Base-by-base conservation (phyloP, 2,113 vertebrate genomes). In the Halichoeres trimaculatus region DNA sequence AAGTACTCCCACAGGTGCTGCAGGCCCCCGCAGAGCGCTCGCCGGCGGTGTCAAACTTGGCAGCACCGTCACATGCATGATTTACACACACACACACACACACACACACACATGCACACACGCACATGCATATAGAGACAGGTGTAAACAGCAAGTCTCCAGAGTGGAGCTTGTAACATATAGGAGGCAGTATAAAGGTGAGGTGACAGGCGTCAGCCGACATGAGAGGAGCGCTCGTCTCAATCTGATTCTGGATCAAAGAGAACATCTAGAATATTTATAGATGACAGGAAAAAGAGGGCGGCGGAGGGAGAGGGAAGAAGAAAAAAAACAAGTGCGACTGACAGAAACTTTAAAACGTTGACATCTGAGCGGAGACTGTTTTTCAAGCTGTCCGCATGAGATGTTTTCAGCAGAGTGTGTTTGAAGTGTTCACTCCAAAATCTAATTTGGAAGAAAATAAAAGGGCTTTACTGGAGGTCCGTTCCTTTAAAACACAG, bases 251-350 rank as follows among this genome's bases (percentile, higher is more conserved):
- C 53, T 26, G 41, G 80, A 89, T 90, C 89, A 92, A 92, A 91
- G 91, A 45, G 0, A 78, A 73, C 78, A 62, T 62, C 83, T 88
- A 68, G 70, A 88, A 88, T 90, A 90, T 90, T 90, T 86, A 90
- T 87, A 85, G 84, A 78, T 74, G 63, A 88, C 79, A 87, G 84
- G 82, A 76, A 63, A 66, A 40, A 16, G 19, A 19, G 24, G 66
- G 10, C 51, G 24, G 48, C 35, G 61, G 72, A 26, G 48, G 36
- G 30, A 56, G 36, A 7, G 20, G 8, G 4, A 19, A 5, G 13
- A 35, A 52, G 19, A 12, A 30, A 35, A n/a, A 47, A 41, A 45
- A 67, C 56, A 59, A 51, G 40, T 22, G 26, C 35, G 59, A 53
- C 67, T 71, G 70, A 83, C 58, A 70, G 50, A 69, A 82, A 84